Percentiles rank a stretch among this genome's conserved stretches.
Evolutionary conservation across 2,113 vertebrate genomes (phyloP).

Genomic region (Monopterus albus): DNA sequence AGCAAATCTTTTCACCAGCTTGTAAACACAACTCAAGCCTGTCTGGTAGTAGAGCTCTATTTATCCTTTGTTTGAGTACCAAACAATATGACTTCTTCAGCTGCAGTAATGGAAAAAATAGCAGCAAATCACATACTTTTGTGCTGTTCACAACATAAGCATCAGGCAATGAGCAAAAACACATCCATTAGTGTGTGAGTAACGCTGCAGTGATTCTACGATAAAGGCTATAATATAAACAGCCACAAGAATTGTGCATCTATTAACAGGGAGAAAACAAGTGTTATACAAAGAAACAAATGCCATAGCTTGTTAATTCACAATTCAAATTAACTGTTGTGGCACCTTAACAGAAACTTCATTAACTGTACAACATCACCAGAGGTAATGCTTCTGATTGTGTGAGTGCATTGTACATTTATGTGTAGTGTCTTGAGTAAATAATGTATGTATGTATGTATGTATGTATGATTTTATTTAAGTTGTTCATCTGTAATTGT

Average conservation of each 20-base stretch:
- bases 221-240: conserved; percentile 30
- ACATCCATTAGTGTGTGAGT: conserved; percentile 39
- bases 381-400: background rate
- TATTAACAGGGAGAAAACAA: conserved; percentile 11
- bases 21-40: conserved; percentile 49
- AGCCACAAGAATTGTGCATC: conserved; percentile 36
- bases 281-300: conserved; percentile 10
- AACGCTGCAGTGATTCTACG: conserved; percentile 26
- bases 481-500: background rate
- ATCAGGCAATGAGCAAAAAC: conserved; percentile 24
- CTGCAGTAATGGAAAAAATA: background rate
- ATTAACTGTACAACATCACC: background rate
- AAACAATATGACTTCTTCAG: background rate
- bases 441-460: too few species aligned
- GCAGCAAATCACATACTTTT: conserved; percentile 1
- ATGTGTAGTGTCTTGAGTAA: too few species aligned
- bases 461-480: background rate
- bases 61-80: conserved; percentile 7
- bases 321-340: background rate
- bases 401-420: background rate
- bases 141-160: conserved; percentile 8
- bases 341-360: background rate
- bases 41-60: background rate
- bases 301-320: background rate
- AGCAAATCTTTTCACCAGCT: conserved; percentile 28